Base-by-base conservation (phyloP, 2,797 vertebrate species). In the Sebastes oblongus region DNA sequence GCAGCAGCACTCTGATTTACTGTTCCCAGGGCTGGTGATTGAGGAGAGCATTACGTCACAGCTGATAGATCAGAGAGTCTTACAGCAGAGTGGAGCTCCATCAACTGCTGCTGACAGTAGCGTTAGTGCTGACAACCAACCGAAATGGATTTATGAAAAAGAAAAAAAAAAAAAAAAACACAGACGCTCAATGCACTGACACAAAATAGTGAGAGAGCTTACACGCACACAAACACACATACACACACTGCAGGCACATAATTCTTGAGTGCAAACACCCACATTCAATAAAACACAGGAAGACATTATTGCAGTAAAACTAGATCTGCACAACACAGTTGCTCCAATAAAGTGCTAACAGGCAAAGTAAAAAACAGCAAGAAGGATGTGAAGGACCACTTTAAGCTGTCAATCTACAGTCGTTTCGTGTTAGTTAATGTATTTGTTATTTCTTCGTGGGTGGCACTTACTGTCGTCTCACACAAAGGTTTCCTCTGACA, bases 1-100 rank as follows among this genome's bases (percentile, higher is more conserved):
- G 92, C 86, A 82, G 86, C 87, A 80, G 83, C 61, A 25, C 84
- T 91, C 86, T 93, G 93, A 94, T 94, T 93, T 91, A 93, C 89
- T 84, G 88, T 82, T 91, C 88, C 85, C 87, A 75, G 83, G 81
- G 83, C 91, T 80, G 86, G 71, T 93, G 95, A 95, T 88, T 90
- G 94, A 95, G 93, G 93, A 92, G 93, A 87, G 91, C 90, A 84
- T 93, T 92, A 91, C 92, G 91, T 94, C 92, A 94, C 93, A 85
- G 91, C 89, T 89, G 91, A 93, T 92, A 88, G 91, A 90, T 94
- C 90, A 91, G 87, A 89, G 87, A 87, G 88, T 80, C 85, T 85
- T 85, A 84, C 83, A 87, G 93, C 86, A 77, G 91, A 92, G 92
- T 82, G 86, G 83, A 88, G 90, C 90, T 93, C 92, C 93, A 93